phyloP scores from a whole-genome alignment of 1,140 invertebrate genomes.

The Akabosia matsudoensis region DNA sequence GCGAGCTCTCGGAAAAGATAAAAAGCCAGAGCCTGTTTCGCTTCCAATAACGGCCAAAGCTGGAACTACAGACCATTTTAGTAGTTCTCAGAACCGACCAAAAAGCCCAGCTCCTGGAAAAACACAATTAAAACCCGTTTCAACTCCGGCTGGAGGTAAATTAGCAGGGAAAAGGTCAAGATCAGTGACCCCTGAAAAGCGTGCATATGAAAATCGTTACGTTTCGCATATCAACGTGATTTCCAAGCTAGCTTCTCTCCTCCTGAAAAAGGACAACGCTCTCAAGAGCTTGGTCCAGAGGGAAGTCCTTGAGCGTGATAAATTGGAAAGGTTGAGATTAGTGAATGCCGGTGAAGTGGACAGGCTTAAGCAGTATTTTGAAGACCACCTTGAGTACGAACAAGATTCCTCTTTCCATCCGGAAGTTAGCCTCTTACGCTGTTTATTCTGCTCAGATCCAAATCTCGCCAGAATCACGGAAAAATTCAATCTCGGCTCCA shows the following conservation, averaged over 20 bases:
- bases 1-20: background rate
- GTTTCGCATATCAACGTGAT: conserved; percentile 86
- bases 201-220: conserved; percentile 61
- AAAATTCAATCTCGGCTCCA: background rate
- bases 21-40: conserved; percentile 14
- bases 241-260: conserved; percentile 72
- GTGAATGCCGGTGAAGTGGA: conserved; percentile 42
- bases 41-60: conserved; percentile 39
- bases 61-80: background rate
- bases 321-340: conserved; percentile 36
- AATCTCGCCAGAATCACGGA: conserved; percentile 42
- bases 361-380: conserved; percentile 42
- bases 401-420: conserved; percentile 16
- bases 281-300: conserved; percentile 33
- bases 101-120: background rate
- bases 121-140: too few relatives aligned
- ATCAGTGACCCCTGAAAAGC: conserved; percentile 61
- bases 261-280: conserved; percentile 49
- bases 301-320: conserved; percentile 41
- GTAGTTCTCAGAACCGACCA: background rate
- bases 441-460: conserved; percentile 43
- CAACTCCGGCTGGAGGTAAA: conserved; percentile 56
- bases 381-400: conserved; percentile 22
- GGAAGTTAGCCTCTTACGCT: conserved; percentile 40
- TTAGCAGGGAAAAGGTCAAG: conserved; percentile 57